Percentiles rank a stretch among this genome's conserved stretches.
Conservation (phyloP, 2,888 invertebrate species). For the Synanthedon myopaeformis region DNA sequence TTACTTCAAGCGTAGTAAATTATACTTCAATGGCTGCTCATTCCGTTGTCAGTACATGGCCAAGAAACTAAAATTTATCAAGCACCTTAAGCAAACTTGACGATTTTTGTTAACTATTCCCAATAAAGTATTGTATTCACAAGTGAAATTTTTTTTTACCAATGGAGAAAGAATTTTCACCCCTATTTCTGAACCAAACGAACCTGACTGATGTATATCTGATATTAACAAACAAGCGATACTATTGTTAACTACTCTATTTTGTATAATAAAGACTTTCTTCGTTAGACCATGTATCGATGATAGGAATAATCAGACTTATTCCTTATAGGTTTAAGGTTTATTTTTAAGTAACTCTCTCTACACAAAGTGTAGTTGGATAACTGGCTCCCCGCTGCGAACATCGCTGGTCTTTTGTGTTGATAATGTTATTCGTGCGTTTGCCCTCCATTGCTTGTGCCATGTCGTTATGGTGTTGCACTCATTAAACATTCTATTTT, state of each 20-base stretch:
- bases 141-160: slow-evolving; percentile 1
- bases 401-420: slow-evolving; percentile 34
- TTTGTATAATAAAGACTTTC: slow-evolving; percentile 28
- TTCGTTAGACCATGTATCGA: background rate
- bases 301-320: slow-evolving; percentile 7
- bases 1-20: no score
- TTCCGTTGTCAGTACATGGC: no score
- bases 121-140: no score
- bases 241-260: slow-evolving; percentile 27
- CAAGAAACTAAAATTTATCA: no score
- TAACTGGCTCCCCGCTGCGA: slow-evolving; percentile 46
- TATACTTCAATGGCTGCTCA: no score
- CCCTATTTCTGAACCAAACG: background rate
- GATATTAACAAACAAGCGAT: slow-evolving; percentile 16
- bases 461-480: slow-evolving; percentile 21
- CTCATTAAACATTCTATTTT: slow-evolving; percentile 36
- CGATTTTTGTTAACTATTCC: no score
- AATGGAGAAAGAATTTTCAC: background rate
- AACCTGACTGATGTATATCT: slow-evolving; percentile 20
- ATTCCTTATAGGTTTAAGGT: slow-evolving; percentile 6
- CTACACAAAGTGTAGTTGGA: slow-evolving; percentile 5
- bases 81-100: no score
- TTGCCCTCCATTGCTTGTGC: background rate
- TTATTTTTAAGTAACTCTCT: slow-evolving; percentile 8
- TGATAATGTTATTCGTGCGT: background rate